phyloP scores from a whole-genome alignment of 2,113 vertebrate species.

The Prolemur simus region DNA sequence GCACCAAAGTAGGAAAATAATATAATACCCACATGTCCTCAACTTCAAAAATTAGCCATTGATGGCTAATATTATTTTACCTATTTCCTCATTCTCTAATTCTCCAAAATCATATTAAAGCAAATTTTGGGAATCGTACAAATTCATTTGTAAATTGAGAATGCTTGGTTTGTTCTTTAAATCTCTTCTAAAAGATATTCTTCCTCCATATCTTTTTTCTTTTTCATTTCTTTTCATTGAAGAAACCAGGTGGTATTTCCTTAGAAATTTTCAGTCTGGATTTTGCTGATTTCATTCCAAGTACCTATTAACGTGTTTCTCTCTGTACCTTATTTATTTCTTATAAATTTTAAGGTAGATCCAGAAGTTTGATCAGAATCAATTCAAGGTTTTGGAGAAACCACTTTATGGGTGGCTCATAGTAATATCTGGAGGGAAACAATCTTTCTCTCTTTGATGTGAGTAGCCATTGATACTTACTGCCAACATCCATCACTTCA shows the following conservation, averaged over 20 bases:
- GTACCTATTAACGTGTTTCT: not conserved
- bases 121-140: not conserved
- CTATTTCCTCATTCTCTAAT: not conserved
- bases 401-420: not conserved
- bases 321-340: not conserved
- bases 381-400: not conserved
- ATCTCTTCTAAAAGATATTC: not conserved
- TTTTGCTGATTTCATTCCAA: not conserved
- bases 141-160: not conserved
- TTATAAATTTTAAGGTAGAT: not conserved
- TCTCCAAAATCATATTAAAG: not conserved
- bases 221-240: not conserved
- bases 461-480: not conserved
- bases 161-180: not conserved
- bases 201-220: not conserved
- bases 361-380: not conserved
- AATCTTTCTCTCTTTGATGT: not conserved
- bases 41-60: not conserved
- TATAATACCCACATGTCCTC: not conserved
- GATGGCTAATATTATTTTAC: not conserved
- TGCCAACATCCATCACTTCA: not conserved
- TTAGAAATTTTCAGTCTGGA: not conserved
- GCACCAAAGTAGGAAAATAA: not conserved
- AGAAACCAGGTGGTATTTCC: not conserved
- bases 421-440: not conserved